Evolutionary conservation across 2,113 vertebrate species (phyloP).

Genomic region (Jaculus jaculus): DNA sequence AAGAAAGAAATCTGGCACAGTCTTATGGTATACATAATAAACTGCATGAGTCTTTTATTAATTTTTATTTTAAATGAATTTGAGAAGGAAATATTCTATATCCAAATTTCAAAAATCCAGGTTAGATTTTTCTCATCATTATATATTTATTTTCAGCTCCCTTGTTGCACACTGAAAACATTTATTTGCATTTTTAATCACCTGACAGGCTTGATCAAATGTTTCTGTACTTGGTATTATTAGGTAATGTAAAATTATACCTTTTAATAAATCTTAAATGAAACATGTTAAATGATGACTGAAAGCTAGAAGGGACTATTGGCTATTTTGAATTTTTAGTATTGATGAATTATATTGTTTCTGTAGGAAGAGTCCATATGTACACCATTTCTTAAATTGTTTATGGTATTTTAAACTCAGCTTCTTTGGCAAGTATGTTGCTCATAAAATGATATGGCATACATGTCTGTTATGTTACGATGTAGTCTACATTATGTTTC

Average conservation of each 20-base stretch:
- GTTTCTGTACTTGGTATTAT: no score
- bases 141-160: neutral
- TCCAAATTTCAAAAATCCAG: neutral
- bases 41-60: neutral
- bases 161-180: neutral
- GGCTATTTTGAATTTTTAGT: constrained; percentile 31
- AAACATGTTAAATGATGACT: neutral
- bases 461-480: neutral
- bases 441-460: neutral
- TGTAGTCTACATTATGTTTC: neutral
- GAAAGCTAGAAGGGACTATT: neutral
- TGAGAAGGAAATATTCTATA: neutral
- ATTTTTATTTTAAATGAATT: constrained; percentile 33
- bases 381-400: neutral
- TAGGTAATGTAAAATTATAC: neutral
- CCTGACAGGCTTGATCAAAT: neutral
- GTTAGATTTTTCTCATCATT: neutral
- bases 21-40: neutral
- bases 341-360: neutral
- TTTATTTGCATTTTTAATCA: constrained; percentile 5
- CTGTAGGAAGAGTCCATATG: neutral
- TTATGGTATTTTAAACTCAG: neutral
- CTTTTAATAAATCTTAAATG: neutral
- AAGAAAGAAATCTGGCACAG: neutral
- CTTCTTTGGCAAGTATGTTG: neutral